Base-by-base conservation (phyloP, 2,888 invertebrate species). In the Conus canariensis region DNA sequence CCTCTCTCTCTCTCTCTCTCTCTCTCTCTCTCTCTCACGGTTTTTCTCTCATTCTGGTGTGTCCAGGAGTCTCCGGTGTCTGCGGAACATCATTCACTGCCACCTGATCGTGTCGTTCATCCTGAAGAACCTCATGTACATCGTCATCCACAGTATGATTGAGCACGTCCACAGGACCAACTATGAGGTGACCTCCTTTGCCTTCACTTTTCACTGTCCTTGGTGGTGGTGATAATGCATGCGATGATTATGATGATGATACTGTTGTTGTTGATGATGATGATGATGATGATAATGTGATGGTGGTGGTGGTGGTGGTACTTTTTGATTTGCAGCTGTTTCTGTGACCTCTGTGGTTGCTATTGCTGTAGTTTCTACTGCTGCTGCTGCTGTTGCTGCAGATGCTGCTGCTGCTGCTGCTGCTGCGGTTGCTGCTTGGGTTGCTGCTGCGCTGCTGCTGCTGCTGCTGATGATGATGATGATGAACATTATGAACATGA, bases 31-130 rank as follows among this genome's bases (percentile, higher is more conserved):
- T 77, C 77, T 77, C 19, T 70, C 30, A 10, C 30, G 25, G 12
- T 77, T 8, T 77, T 8, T 77, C 30, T 77, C 30, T 77, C 77
- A 9, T 1, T 77, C 30, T 83, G 56, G 25, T 25, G 25, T 80
- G 12, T 30, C 12, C 97, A 99, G 99, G 96, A 98, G 98, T 96
- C 97, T 99, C 90, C 97, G 98, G 96, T 99, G 99, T 97, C 97
- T 99, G 93, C 97, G 99, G 92, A 99, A 99, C 96, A 98, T 98
- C 93, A 99, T 99, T 95, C 99, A 99, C 96, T 98, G 98, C 94
- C 99, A 99, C 97, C 97, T 99, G 93, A 98, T 99, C 97, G 97
- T 98, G 94, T 98, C 99, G 6, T 99, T 99, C 96, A 98, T 99
- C 94, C 97, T 99, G 95, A 98, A 98, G 89, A 98, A 98, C 94